Conservation (phyloP, 2,113 vertebrate genomes). For the Gallinago media region DNA sequence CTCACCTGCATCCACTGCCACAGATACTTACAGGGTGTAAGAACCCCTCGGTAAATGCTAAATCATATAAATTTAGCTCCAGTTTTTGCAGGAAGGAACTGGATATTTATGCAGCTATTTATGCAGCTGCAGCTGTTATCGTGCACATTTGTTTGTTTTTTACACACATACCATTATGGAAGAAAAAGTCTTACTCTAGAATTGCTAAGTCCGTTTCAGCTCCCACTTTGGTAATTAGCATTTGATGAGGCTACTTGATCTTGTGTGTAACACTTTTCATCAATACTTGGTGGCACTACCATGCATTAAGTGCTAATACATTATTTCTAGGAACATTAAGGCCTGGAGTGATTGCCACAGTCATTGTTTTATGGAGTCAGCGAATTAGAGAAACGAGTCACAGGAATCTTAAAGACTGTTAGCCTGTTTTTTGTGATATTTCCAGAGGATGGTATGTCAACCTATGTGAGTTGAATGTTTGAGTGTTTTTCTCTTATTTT, state of each 20-base stretch:
- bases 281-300: neutral
- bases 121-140: constrained; percentile 46
- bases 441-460: neutral
- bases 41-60: neutral
- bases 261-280: neutral
- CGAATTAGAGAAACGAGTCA: neutral
- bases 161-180: neutral
- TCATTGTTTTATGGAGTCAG: constrained; percentile 57
- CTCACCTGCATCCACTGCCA: neutral
- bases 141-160: neutral
- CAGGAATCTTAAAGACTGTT: neutral
- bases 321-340: constrained; percentile 53
- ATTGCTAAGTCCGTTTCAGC: neutral
- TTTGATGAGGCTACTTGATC: constrained; percentile 47
- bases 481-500: neutral
- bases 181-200: constrained; percentile 6
- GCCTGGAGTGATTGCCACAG: constrained; percentile 20
- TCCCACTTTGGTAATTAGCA: constrained; percentile 33
- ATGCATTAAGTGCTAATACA: constrained; percentile 28
- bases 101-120: constrained; percentile 43
- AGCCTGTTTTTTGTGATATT: constrained; percentile 15
- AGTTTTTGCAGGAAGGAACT: constrained; percentile 29
- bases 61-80: constrained; percentile 10
- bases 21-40: neutral
- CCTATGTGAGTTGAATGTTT: neutral